Base-by-base conservation (phyloP, 1,140 invertebrate genomes). In the Nasonia vitripennis region DNA sequence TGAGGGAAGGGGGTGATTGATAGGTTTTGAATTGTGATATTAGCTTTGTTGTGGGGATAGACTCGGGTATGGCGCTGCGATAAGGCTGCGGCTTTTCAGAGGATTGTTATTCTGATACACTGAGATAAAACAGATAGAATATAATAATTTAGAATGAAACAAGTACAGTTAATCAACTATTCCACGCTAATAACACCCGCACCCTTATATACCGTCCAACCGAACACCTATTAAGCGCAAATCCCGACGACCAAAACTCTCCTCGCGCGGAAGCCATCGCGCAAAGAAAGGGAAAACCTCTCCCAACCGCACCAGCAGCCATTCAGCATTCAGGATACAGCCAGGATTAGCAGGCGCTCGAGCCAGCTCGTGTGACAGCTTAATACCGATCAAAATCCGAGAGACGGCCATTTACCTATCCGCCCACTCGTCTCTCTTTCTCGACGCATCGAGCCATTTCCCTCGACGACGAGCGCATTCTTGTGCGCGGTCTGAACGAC, bases 351-450 rank as follows among this genome's bases (percentile, higher is more conserved):
- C 88, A 83, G 88, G 23, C 20, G 88, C 89, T 84, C 86, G 89
- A 89, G 90, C 23, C 89, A 37, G 34, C 90, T n/a, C 27, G 27
- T 90, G 90, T 91, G 91, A 92, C 92, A 89, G 88, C 90, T 91
- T 92, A 92, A 92, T 92, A 85, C 89, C 91, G 91, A 91, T 92
- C 91, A 89, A 88, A 91, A 89, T 89, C 88, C 89, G 87, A 90
- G 87, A 90, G 88, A 85, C 87, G 83, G 85, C 88, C 88, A 91
- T 90, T 62, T 62, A 20, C 5, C 14, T 62, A 62, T n/a, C 55
- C 20, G 55, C 17, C 55, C 20, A 62, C 55, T n/a, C 55, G 20
- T 62, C 20, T 6, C n/a, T 62, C 55, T 62, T 3, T 6, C n/a
- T 62, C 55, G 17, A 62, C 14, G 20, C 20, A 62, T 45, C 55